Base-by-base conservation (phyloP, 1,140 invertebrate species). In the Atopsyche davidsoni region DNA sequence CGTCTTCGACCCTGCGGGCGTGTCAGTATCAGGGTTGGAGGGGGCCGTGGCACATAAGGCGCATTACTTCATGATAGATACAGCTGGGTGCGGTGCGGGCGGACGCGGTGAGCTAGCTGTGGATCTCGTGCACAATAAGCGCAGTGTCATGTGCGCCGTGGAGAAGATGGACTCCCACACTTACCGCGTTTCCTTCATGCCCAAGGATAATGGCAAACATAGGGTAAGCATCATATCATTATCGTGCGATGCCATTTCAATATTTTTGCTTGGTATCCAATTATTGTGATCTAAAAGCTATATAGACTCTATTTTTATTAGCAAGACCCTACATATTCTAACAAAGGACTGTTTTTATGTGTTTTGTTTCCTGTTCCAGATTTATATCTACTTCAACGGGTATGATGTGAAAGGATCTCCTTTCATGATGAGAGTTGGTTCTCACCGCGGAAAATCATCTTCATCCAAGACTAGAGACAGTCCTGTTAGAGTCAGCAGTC, bases 321-420 rank as follows among this genome's bases (percentile, higher is more conserved):
- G n/a, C n/a, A n/a, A n/a, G n/a, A n/a, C n/a, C n/a, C n/a, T n/a
- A n/a, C n/a, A n/a, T 18, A 22, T 38, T 4, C 23, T 16, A 10
- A 38, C 25, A 51, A 24, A 22, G 10, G 36, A 25, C 25, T 22
- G 18, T 24, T 50, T 38, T 35, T 50, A n/a, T n/a, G n/a, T n/a
- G n/a, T n/a, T n/a, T n/a, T n/a, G n/a, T n/a, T n/a, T n/a, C n/a
- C n/a, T n/a, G n/a, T n/a, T n/a, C n/a, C 64, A 77, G 75, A 80
- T 97, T 23, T 93, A 95, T 63, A 82, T 96, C 11, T 94, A 92
- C 61, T 98, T 96, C 66, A 98, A 97, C 67, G 91, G 91, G 3
- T 87, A 87, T 57, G 92, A 96, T 62, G 89, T 98, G n/a, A 89
- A 90, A 76, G 93, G 94, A 67, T 85, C 82, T 10, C 86, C 86